Evolutionary conservation across 2,888 invertebrate genomes (phyloP), one percentile per base, ranked within the genome.

Genomic region (Esperia sulphurella): DNA sequence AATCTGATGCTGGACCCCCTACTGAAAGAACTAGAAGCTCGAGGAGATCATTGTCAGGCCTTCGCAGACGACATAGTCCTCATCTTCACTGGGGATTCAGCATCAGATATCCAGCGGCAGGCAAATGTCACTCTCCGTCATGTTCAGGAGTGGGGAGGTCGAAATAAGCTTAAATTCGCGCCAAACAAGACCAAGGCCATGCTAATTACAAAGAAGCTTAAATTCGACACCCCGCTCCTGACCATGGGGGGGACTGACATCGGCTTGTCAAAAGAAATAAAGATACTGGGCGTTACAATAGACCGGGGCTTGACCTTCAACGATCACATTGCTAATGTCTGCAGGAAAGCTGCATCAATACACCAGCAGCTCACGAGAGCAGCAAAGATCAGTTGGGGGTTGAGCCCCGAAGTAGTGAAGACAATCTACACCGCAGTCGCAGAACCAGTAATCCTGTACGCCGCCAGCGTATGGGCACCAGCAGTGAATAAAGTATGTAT

Each of bases 101-200:
- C 49, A 0, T 8, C 4, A 0, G 55, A 52, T 1, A 28, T 57
- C 0, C 30, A 59, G 14, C 14, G 41, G 14, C 14, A 14, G 2
- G 50, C 52, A 4, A 50, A 52, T 43, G 45, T 28, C 9, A 37
- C 49, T 6, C 53, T 55, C 13, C 47, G 0, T 4, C 14, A 42
- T 46, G 52, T 54, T 38, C 43, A n/a, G 42, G 38, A 0, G 41
- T 57, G 57, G 57, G 54, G 54, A 52, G 14, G 42, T 42, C 13
- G n/a, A n/a, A n/a, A n/a, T n/a, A n/a, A n/a, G n/a, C n/a, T n/a
- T n/a, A n/a, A n/a, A n/a, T n/a, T n/a, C n/a, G n/a, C n/a, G n/a
- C n/a, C n/a, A n/a, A n/a, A n/a, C n/a, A n/a, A n/a, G n/a, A n/a
- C n/a, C n/a, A n/a, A n/a, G n/a, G n/a, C n/a, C n/a, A n/a, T 29